Evolutionary conservation across 2,797 vertebrate species (phyloP), one percentile per base, ranked within the genome.

Genomic region (Pampus argenteus): DNA sequence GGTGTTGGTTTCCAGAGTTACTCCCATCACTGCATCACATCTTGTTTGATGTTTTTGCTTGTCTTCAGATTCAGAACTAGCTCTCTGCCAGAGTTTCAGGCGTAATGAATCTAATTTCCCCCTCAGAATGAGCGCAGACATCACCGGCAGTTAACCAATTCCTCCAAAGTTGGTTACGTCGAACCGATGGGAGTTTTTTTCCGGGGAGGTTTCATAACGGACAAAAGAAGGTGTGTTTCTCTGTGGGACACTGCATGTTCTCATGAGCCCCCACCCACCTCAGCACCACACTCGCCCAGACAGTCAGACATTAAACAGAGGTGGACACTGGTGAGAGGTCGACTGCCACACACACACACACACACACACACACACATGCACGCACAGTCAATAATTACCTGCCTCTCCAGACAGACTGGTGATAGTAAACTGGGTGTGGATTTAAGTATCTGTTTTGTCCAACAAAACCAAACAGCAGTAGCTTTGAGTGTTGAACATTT

Each of bases 21-120:
- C 81, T 76, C 71, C 81, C 73, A 73, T 82, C 74, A 29, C 48
- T 34, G 1, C 25, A 20, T 77, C 70, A 1, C 25, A 20, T 77
- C 70, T 48, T 65, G 60, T 82, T 80, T 85, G 82, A 83, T 78
- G 81, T 74, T 83, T 36, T 48, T 28, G 36, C 73, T 74, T 74
- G 70, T 80, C 74, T 63, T 78, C 63, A 65, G 59, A 73, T 60
- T 68, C 56, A 68, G 76, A 76, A 66, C 29, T 18, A 23, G 38
- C 60, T 55, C 36, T 55, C 45, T 23, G 67, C 76, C 77, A 77
- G 79, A 68, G 20, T 70, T 70, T 72, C 75, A 64, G 76, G 48
- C 51, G 1, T 81, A 86, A 90, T 88, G 86, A 74, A 86, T 89
- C 81, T 71, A 38, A 89, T 88, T 91, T 85, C 80, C 86, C 86